Base-by-base conservation (phyloP, 2,888 invertebrate genomes). In the Nomada hirtipes region DNA sequence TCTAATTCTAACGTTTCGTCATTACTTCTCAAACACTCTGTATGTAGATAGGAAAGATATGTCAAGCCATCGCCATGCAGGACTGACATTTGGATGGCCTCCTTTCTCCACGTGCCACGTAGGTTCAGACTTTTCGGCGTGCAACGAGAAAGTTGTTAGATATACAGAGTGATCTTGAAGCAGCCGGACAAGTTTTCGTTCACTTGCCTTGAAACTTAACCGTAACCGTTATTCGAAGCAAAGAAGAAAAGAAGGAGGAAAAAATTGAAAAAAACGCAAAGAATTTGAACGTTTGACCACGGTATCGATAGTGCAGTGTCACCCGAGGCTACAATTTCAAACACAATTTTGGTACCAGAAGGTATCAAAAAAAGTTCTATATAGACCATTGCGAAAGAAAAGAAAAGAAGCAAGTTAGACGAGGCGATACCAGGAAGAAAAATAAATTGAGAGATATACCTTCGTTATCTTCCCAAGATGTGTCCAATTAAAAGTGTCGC, bases 41-140 rank as follows among this genome's bases (percentile, higher is more conserved):
- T 55, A 61, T 60, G n/a, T 57, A 50, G 60, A 68, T 61, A 65
- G 65, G 57, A 53, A 52, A 83, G 83, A 84, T 80, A 71, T 64
- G 70, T 71, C 73, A 68, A 79, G 80, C 53, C 73, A 85, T 72
- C 79, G 79, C 75, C 79, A 77, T 72, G 80, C 81, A 84, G 81
- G 77, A 86, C 82, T 88, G 88, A 88, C 88, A 88, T 88, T 88
- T 88, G 77, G 88, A 87, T 88, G 87, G 86, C 88, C 88, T 88
- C 87, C 88, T 88, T 89, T 89, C 89, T 89, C 88, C 86, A 53
- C 60, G 73, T 74, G 83, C 80, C 82, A 88, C 83, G 89, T 88
- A 83, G 83, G 85, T 72, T 74, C 78, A 76, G 79, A 84, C 84
- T 87, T 89, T 89, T 89, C 87, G 86, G 85, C 83, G 82, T 55